Percentiles rank a stretch among this genome's conserved stretches.
Evolutionary conservation across 37 sponge, comb jelly and placozoan species (phyloP).

Genomic region (Haliclona indistincta): DNA sequence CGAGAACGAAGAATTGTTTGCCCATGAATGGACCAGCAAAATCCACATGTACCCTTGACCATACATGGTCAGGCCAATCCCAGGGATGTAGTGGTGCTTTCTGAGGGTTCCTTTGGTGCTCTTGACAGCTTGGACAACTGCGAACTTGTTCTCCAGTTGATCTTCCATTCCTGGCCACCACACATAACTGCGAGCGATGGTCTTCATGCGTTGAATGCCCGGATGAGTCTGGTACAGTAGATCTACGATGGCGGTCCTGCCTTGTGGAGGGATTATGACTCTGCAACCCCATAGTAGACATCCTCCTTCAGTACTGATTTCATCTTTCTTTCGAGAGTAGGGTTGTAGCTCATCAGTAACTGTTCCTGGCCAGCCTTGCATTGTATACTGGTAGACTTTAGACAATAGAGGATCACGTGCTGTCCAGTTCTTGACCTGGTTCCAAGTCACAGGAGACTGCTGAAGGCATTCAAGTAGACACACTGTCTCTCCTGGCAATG

Average conservation of each 20-base stretch:
- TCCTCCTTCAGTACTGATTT: slow-evolving; percentile 15
- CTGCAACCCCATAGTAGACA: slow-evolving; percentile 26
- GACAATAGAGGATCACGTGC: slow-evolving; percentile 23
- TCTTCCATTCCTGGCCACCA: too few relatives aligned
- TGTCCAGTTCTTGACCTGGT: not conserved
- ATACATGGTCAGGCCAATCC: too few relatives aligned
- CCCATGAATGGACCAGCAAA: too few relatives aligned
- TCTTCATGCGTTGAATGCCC: too few relatives aligned
- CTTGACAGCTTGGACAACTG: too few relatives aligned
- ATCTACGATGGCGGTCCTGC: too few relatives aligned
- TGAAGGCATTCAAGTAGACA: not conserved
- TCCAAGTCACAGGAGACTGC: slow-evolving; percentile 18
- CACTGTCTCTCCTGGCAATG: too few relatives aligned
- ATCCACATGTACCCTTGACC: too few relatives aligned
- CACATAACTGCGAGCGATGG: too few relatives aligned
- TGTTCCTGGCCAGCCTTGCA: slow-evolving; percentile 39
- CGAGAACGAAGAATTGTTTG: too few relatives aligned
- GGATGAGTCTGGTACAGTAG: too few relatives aligned
- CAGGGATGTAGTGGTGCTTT: not conserved
- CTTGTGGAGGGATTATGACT: slow-evolving; percentile 33
- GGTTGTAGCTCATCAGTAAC: not conserved
- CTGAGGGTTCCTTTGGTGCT: slow-evolving; percentile 4
- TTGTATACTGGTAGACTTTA: slow-evolving; percentile 35
- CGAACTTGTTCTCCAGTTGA: too few relatives aligned
- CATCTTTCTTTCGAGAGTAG: not conserved